Conservation (phyloP, 1,140 invertebrate genomes). For the Caerostris extrusa region DNA sequence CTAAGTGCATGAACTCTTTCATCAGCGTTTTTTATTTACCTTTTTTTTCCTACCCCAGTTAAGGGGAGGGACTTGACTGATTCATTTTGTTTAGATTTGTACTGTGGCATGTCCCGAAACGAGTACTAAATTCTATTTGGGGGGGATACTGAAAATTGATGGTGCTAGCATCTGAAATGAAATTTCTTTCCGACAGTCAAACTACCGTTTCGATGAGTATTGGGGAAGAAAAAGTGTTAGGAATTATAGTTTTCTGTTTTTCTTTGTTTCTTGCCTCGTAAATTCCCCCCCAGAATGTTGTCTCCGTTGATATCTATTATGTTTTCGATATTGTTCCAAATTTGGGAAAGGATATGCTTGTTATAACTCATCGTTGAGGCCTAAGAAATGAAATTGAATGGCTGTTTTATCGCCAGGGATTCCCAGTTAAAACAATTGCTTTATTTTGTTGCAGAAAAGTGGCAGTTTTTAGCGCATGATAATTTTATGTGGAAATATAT, state of each 20-base stretch:
- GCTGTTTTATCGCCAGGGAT: background rate
- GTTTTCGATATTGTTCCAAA: background rate
- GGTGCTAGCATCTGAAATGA: slow-evolving; percentile 39
- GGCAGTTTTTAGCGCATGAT: no score
- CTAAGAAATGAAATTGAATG: background rate
- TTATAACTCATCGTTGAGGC: background rate
- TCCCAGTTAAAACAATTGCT: background rate
- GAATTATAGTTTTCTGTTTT: background rate
- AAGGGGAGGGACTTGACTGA: slow-evolving; percentile 17
- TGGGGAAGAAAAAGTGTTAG: background rate
- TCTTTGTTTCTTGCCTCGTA: slow-evolving; percentile 39
- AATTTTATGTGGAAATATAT: no score
- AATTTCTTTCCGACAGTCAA: slow-evolving; percentile 22
- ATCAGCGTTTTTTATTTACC: background rate
- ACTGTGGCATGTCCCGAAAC: background rate
- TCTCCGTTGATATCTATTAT: background rate
- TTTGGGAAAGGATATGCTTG: background rate
- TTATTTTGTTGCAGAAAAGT: no score
- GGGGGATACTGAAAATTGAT: slow-evolving; percentile 15
- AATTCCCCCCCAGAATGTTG: background rate
- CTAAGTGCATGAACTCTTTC: slow-evolving; percentile 32
- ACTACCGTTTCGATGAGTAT: background rate
- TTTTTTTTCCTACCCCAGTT: background rate
- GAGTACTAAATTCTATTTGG: slow-evolving; percentile 43
- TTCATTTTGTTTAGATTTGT: slow-evolving; percentile 60